Conservation (phyloP, 2,113 vertebrate genomes). For the Nibea albiflora region DNA sequence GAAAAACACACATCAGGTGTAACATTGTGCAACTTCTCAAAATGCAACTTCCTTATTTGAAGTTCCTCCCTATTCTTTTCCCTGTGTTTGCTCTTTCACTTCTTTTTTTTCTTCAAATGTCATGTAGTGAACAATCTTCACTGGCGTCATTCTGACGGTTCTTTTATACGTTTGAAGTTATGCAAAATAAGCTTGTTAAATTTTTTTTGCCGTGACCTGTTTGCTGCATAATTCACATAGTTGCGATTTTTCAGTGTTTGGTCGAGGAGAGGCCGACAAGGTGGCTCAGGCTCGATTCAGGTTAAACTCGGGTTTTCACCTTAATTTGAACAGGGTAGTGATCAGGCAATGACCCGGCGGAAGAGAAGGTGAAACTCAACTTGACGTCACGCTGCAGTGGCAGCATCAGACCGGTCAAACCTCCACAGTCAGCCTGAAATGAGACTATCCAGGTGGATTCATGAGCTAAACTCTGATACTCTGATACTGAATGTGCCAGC, state of each 20-base stretch:
- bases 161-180: background rate
- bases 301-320: no score
- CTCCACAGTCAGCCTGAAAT: no score
- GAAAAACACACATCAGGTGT: constrained; percentile 46
- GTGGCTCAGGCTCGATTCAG: background rate
- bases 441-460: no score
- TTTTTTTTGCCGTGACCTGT: background rate
- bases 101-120: constrained; percentile 47
- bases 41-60: constrained; percentile 30
- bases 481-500: no score
- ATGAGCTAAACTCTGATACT: no score
- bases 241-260: constrained; percentile 1
- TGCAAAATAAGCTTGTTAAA: background rate
- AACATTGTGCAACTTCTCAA: constrained; percentile 39
- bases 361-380: no score
- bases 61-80: constrained; percentile 14
- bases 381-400: no score
- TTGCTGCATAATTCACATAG: constrained; percentile 17
- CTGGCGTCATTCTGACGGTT: background rate
- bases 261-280: background rate
- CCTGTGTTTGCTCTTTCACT: constrained; percentile 5
- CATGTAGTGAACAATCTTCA: background rate
- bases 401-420: no score
- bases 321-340: no score
- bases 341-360: no score